These are phyloP conservation scores for Muntiacus reevesi DNA, from an alignment of 2,113 vertebrate species.

Conservation along the genomic window DNA sequence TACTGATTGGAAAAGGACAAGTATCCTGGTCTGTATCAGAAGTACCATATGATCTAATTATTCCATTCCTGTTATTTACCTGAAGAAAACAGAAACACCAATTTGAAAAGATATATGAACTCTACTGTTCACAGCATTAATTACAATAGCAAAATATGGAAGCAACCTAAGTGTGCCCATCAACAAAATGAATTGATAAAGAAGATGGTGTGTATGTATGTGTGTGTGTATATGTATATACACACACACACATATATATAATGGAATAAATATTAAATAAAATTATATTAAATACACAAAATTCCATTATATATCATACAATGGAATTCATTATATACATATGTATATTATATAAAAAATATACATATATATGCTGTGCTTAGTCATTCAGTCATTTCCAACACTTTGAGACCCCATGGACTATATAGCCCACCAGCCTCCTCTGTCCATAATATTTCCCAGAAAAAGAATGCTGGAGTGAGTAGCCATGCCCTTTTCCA, in stretches of 20 bases:
- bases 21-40: background rate
- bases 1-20: background rate
- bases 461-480: too few relatives aligned
- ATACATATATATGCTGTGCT: too few relatives aligned
- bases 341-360: too few relatives aligned
- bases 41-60: background rate
- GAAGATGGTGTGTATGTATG: background rate
- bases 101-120: background rate
- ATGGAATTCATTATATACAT: too few relatives aligned
- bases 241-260: background rate
- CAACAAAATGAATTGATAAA: background rate
- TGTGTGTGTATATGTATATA: background rate
- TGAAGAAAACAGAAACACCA: background rate
- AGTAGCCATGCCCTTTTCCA: too few relatives aligned
- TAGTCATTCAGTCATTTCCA: too few relatives aligned
- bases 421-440: too few relatives aligned
- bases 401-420: too few relatives aligned
- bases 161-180: background rate
- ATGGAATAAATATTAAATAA: background rate
- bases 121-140: background rate
- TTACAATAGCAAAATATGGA: background rate
- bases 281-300: too few relatives aligned
- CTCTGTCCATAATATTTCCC: too few relatives aligned
- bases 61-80: background rate
- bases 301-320: too few relatives aligned